Evolutionary conservation across 2,113 vertebrate genomes (phyloP).

Genomic region (Condylura cristata): DNA sequence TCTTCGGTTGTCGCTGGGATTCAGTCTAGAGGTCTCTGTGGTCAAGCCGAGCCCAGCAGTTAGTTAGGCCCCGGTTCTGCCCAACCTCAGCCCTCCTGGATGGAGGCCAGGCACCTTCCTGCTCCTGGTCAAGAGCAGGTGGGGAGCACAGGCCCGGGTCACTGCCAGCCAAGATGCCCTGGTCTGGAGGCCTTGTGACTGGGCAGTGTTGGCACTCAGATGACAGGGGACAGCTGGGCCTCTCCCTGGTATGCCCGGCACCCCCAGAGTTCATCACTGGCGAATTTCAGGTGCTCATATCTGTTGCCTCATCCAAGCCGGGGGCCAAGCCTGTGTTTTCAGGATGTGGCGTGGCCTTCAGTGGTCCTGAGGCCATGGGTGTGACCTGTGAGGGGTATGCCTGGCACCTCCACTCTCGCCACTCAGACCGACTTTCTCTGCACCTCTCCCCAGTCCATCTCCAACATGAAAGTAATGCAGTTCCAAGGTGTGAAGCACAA

Average conservation of each 20-base stretch:
- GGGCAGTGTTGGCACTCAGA: neutral
- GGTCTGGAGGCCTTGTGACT: fast-evolving
- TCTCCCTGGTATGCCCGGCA: neutral
- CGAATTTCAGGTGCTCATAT: neutral
- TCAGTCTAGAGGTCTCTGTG: neutral
- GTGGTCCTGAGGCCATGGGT: fast-evolving
- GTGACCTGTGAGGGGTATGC: neutral
- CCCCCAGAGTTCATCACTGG: fast-evolving
- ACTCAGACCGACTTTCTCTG: neutral
- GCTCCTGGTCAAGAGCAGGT: neutral
- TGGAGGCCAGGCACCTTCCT: neutral
- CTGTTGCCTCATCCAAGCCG: fast-evolving
- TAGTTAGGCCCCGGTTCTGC: neutral
- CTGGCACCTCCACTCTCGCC: neutral
- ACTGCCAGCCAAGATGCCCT: neutral
- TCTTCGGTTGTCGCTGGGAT: neutral
- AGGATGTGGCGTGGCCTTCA: neutral
- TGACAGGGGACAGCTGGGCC: neutral
- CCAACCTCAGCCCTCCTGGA: neutral
- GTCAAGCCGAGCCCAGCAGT: neutral
- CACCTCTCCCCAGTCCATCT: constrained; percentile 88
- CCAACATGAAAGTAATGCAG: constrained; percentile 92
- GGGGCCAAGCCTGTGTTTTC: fast-evolving
- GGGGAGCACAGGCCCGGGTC: neutral
- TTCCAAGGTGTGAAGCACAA: constrained; percentile 91